A percentile compares a stretch with the other conserved stretches of the same genome.
These are phyloP conservation scores for Drosophila yooni DNA, from an alignment of 2,888 invertebrate species.

Conservation along the genomic window DNA sequence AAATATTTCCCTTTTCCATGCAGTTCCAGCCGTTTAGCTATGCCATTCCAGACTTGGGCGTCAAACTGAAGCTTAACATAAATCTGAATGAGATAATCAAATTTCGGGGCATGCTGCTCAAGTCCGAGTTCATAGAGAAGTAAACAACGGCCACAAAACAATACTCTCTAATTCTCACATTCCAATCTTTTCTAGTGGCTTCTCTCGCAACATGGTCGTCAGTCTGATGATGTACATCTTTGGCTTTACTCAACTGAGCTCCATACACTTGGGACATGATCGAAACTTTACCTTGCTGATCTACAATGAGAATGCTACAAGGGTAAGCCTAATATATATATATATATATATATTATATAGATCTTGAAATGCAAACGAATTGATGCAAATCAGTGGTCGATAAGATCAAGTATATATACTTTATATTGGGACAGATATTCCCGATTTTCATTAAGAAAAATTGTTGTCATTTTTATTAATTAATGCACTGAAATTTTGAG, in stretches of 20 bases:
- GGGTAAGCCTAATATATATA: slow-evolving; percentile 55
- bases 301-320: slow-evolving; percentile 83
- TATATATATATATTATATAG: too few relatives aligned
- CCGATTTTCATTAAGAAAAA: too few relatives aligned
- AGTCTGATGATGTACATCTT: slow-evolving; percentile 84
- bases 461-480: too few relatives aligned
- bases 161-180: neutral
- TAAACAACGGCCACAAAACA: slow-evolving; percentile 35
- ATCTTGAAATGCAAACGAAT: too few relatives aligned
- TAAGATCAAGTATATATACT: too few relatives aligned
- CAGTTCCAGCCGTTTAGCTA: slow-evolving; percentile 83
- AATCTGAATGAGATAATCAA: slow-evolving; percentile 84
- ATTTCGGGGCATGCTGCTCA: slow-evolving; percentile 83
- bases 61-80: slow-evolving; percentile 82
- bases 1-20: neutral
- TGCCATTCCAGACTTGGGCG: slow-evolving; percentile 82
- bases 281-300: slow-evolving; percentile 84
- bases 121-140: slow-evolving; percentile 85
- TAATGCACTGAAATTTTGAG: too few relatives aligned
- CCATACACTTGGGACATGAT: slow-evolving; percentile 85
- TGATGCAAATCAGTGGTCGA: too few relatives aligned
- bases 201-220: slow-evolving; percentile 83
- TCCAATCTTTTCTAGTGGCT: slow-evolving; percentile 75
- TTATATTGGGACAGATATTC: too few relatives aligned
- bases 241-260: slow-evolving; percentile 84